Percentiles rank a stretch among this genome's conserved stretches.
Conservation (phyloP, 2,797 vertebrate species). For the Lacerta viridis region DNA sequence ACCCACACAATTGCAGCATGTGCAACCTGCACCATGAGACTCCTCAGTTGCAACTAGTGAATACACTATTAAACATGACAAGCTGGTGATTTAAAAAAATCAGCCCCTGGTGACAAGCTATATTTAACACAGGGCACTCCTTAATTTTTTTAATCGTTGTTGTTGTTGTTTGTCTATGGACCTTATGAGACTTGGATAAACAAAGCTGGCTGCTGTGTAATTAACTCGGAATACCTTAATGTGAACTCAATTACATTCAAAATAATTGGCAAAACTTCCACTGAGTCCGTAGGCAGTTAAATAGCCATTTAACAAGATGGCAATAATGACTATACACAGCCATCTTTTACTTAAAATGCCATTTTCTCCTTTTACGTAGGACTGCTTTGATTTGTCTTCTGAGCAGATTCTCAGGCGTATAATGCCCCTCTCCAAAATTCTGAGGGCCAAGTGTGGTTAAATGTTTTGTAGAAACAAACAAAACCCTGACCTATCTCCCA, state of each 20-base stretch:
- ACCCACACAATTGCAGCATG: not conserved
- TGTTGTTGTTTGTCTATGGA: not conserved
- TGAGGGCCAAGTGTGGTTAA: not conserved
- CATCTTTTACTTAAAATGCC: constrained; percentile 67
- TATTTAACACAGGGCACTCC: not conserved
- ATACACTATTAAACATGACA: not conserved
- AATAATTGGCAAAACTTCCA: constrained; percentile 30
- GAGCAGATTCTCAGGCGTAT: constrained; percentile 43
- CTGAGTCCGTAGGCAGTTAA: constrained; percentile 23
- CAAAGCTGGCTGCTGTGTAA: constrained; percentile 53
- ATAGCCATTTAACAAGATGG: constrained; percentile 46
- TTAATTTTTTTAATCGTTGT: not conserved
- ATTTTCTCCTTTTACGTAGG: constrained; percentile 66
- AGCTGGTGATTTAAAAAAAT: not conserved
- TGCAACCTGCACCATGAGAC: not conserved
- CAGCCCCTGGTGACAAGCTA: not conserved
- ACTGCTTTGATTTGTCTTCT: constrained; percentile 71
- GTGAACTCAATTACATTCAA: constrained; percentile 50
- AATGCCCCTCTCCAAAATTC: not conserved
- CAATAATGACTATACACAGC: constrained; percentile 4
- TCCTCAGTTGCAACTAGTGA: too few relatives aligned
- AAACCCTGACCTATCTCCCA: not conserved
- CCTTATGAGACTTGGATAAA: not conserved
- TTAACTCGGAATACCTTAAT: constrained; percentile 62
- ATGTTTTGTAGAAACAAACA: not conserved